phyloP scores from a whole-genome alignment of 2,113 vertebrate species.

The Pangasianodon hypophthalmus region DNA sequence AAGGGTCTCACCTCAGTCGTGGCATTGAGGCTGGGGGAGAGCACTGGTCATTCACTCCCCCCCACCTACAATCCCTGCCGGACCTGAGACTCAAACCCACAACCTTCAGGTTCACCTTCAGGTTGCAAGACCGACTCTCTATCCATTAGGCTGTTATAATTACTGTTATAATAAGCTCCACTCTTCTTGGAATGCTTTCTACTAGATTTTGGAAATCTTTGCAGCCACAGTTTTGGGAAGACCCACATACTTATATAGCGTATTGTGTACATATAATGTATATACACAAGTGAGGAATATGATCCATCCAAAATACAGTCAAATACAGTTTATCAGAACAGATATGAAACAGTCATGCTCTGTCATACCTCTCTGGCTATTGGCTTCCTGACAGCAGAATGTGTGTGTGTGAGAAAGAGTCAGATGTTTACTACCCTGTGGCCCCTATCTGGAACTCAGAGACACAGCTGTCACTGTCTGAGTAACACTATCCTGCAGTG shows the following conservation, averaged over 20 bases:
- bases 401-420: conserved; percentile 37
- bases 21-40: no score
- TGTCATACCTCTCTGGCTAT: not conserved
- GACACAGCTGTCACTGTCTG: conserved; percentile 55
- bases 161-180: not conserved
- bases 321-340: conserved; percentile 8
- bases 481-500: conserved; percentile 57
- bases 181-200: not conserved
- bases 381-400: not conserved
- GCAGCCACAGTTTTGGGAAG: not conserved
- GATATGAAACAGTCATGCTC: not conserved
- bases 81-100: no score
- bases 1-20: no score
- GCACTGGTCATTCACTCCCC: no score
- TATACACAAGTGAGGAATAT: not conserved
- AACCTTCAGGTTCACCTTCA: no score
- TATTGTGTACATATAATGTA: not conserved
- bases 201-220: not conserved
- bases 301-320: not conserved
- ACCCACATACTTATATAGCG: not conserved
- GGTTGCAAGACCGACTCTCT: no score
- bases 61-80: no score
- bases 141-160: no score
- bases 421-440: conserved; percentile 61
- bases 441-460: conserved; percentile 55